A percentile compares a stretch with the other conserved stretches of the same genome.
phyloP scores from a whole-genome alignment of 2,797 vertebrate species.

The Thamnophis elegans region DNA sequence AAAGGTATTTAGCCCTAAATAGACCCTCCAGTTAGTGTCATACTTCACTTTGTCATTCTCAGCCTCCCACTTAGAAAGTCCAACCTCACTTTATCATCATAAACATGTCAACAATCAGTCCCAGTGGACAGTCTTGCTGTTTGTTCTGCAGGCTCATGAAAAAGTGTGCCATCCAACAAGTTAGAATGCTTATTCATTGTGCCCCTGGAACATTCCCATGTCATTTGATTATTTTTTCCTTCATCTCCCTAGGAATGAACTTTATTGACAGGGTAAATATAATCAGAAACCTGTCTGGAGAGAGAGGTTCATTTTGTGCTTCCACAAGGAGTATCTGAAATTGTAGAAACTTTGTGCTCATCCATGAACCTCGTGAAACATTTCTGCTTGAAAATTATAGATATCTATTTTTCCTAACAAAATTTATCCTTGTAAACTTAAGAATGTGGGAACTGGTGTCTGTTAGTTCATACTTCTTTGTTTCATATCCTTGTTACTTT shows the following conservation, averaged over 20 bases:
- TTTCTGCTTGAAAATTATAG: not conserved
- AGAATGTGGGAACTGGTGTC: not conserved
- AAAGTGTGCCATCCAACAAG: not conserved
- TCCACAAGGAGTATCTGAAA: not conserved
- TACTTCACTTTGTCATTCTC: conserved; percentile 25
- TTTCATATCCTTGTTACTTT: not conserved
- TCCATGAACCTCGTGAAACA: not conserved
- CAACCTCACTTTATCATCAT: conserved; percentile 28
- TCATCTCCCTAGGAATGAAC: not conserved
- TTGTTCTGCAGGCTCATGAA: not conserved
- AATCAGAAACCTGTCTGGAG: not conserved
- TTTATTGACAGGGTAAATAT: not conserved
- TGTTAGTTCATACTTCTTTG: not conserved
- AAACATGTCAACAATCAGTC: conserved; percentile 25
- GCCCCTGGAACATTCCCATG: not conserved
- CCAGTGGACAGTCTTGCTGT: not conserved
- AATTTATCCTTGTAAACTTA: not conserved
- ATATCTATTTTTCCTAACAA: not conserved
- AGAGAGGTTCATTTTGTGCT: not conserved
- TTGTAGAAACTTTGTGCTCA: not conserved
- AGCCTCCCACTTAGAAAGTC: not conserved
- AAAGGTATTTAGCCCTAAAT: conserved; percentile 27
- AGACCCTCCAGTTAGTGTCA: conserved; percentile 16
- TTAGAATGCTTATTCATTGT: not conserved
- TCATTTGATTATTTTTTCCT: not conserved